Base-by-base conservation (phyloP, 2,888 invertebrate genomes). In the Trypoxylon attenuatum region DNA sequence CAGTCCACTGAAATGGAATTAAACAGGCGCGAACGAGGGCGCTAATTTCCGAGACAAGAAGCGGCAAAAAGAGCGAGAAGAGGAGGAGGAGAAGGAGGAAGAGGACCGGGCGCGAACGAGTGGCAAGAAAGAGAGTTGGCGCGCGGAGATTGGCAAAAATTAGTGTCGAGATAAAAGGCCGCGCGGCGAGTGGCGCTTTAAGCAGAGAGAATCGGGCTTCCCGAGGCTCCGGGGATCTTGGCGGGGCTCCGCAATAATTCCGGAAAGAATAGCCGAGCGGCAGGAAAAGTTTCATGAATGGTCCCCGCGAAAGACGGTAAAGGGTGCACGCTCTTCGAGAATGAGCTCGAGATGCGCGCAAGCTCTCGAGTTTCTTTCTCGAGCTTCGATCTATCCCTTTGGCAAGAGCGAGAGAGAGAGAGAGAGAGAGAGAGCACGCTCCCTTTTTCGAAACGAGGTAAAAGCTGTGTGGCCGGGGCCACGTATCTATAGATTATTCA, bases 401-500 rank as follows among this genome's bases (percentile, higher is more conserved):
- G 33, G n/a, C n/a, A n/a, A n/a, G n/a, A n/a, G n/a, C n/a, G n/a
- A n/a, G n/a, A n/a, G n/a, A n/a, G n/a, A n/a, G n/a, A n/a, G n/a
- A n/a, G n/a, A n/a, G n/a, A n/a, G n/a, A n/a, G n/a, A 13, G 33
- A 10, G 33, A 10, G 33, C 33, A 13, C 33, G 33, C 33, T 33
- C 33, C 33, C 39, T 46, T 27, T 22, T 29, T 16, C 8, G 47
- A 41, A 54, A 51, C 52, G 45, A 29, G 51, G 43, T 64, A 67
- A 67, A 59, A 64, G 59, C 47, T 59, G 50, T 63, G 54, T 57
- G 59, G 50, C 43, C 58, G 33, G n/a, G 54, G 63, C 50, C 50
- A 50, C 57, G 66, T 63, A 63, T 55, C 58, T 55, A 64, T 67
- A 58, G 67, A 67, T 64, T 67, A 67, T 67, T 64, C 59, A 67